Percentiles rank a stretch among this genome's conserved stretches.
Evolutionary conservation across 2,113 vertebrate species (phyloP).

Genomic region (Ptilonorhynchus violaceus): DNA sequence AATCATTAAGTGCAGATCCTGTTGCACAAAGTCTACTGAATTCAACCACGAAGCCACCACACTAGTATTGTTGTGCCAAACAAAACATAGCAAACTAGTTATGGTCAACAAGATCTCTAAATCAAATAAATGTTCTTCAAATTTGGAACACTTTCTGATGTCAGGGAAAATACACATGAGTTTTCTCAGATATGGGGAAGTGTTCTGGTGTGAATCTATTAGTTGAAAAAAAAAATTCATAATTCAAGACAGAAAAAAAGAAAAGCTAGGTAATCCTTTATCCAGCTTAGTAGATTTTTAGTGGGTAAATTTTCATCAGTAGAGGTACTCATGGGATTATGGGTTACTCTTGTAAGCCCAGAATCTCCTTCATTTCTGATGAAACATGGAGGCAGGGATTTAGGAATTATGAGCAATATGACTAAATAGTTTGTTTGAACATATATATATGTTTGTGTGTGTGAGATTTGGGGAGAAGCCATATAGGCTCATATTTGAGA

Average conservation of each 20-base stretch:
- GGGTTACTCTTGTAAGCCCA: not conserved
- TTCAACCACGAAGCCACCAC: slow-evolving; percentile 52
- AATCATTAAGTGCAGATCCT: slow-evolving; percentile 69
- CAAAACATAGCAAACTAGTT: slow-evolving; percentile 70
- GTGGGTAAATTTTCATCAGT: not conserved
- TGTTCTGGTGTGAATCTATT: slow-evolving; percentile 3
- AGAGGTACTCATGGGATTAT: rapidly evolving
- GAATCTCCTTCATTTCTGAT: not conserved
- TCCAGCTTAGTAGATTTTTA: not conserved
- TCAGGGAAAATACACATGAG: slow-evolving; percentile 48
- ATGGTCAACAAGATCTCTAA: slow-evolving; percentile 67
- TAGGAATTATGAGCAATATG: not conserved
- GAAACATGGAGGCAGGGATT: not conserved
- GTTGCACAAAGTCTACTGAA: slow-evolving; percentile 71
- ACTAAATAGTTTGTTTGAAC: not conserved
- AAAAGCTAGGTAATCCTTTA: not conserved
- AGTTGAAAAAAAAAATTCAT: not conserved
- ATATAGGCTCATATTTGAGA: not conserved
- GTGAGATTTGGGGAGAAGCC: not conserved
- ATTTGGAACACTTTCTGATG: slow-evolving; percentile 58
- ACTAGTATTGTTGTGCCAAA: slow-evolving; percentile 61
- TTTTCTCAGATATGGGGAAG: slow-evolving; percentile 35
- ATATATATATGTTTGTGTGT: not conserved
- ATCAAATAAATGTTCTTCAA: slow-evolving; percentile 61
- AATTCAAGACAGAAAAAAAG: not conserved